Percentiles rank a stretch among this genome's conserved stretches.
Evolutionary conservation across 1,140 invertebrate genomes (phyloP).

Genomic region (Leptinotarsa defecta): DNA sequence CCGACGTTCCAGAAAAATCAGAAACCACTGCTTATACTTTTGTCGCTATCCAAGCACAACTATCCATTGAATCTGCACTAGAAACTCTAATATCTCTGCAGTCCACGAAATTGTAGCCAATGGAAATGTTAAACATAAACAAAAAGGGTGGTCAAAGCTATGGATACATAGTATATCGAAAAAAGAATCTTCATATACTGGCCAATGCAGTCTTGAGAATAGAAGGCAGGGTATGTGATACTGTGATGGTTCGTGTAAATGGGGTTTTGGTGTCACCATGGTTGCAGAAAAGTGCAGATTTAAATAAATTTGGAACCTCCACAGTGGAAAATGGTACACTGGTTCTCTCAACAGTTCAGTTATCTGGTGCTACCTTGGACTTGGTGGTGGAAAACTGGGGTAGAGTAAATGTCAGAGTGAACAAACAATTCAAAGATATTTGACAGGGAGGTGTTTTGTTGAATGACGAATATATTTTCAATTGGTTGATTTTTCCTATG

Average conservation of each 20-base stretch:
- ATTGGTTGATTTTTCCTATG: slow-evolving; percentile 61
- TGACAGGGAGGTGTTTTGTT: slow-evolving; percentile 55
- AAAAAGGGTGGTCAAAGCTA: too few relatives aligned
- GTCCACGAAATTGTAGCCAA: background rate
- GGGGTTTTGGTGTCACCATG: slow-evolving; percentile 53
- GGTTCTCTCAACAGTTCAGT: background rate
- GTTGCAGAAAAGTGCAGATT: slow-evolving; percentile 44
- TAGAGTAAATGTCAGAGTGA: slow-evolving; percentile 14
- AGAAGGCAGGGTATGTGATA: slow-evolving; percentile 59
- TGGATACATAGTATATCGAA: slow-evolving; percentile 63
- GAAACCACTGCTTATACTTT: background rate
- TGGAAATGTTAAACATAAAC: too few relatives aligned
- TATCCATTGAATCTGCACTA: background rate
- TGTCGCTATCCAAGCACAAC: background rate
- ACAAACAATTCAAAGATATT: slow-evolving; percentile 60
- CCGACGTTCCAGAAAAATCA: background rate
- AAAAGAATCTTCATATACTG: slow-evolving; percentile 44
- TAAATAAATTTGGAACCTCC: slow-evolving; percentile 59
- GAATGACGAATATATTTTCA: slow-evolving; percentile 52
- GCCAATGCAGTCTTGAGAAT: slow-evolving; percentile 52
- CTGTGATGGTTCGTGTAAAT: slow-evolving; percentile 60
- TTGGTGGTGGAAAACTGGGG: slow-evolving; percentile 20
- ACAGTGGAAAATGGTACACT: slow-evolving; percentile 48
- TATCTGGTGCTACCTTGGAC: slow-evolving; percentile 16
- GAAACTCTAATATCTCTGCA: background rate